These are phyloP conservation scores for Phylloscopus trochiloides DNA, from an alignment of 2,113 vertebrate genomes.

Conservation along the genomic window DNA sequence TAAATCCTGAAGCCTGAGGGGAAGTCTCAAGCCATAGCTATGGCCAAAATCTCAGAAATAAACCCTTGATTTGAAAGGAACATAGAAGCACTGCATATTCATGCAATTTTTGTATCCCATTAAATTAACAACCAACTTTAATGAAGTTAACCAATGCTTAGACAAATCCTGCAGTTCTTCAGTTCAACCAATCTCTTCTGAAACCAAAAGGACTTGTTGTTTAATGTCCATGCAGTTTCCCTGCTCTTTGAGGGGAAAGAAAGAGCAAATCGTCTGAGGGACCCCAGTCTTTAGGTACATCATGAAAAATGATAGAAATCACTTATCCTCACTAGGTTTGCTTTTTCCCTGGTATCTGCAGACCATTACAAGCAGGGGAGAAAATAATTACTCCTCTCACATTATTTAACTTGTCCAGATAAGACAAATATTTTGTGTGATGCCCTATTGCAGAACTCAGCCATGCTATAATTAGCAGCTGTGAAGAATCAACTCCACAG, in stretches of 20 bases:
- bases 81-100: not conserved
- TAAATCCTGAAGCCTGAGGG: not conserved
- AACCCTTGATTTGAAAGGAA: conserved; percentile 1
- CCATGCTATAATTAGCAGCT: not conserved
- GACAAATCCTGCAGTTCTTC: not conserved
- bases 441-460: not conserved
- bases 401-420: not conserved
- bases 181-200: not conserved
- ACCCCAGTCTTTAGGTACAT: not conserved
- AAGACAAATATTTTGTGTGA: not conserved
- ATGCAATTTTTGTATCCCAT: not conserved
- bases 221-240: not conserved
- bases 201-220: not conserved
- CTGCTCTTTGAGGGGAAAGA: not conserved
- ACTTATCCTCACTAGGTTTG: not conserved
- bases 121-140: not conserved
- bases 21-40: not conserved
- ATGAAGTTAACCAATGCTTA: not conserved
- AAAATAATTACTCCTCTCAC: not conserved
- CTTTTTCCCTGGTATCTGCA: not conserved
- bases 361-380: not conserved
- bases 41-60: conserved; percentile 33
- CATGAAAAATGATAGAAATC: not conserved
- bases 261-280: not conserved
- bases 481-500: not conserved